These are phyloP conservation scores for Litocranius walleri DNA, from an alignment of 2,113 vertebrate species.

Conservation along the genomic window DNA sequence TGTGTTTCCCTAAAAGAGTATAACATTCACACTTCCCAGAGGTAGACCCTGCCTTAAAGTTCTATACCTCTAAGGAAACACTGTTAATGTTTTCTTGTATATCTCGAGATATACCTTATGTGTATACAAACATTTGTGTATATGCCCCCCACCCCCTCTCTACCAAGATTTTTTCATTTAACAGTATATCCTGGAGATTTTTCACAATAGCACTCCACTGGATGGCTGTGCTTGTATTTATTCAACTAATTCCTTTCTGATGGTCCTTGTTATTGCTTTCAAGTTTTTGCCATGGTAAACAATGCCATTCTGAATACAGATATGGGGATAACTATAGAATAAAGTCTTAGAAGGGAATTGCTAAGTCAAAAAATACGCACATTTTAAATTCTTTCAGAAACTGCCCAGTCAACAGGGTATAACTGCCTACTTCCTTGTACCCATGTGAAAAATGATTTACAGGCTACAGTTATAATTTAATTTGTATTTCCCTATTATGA, in stretches of 20 bases:
- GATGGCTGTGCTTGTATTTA: neutral
- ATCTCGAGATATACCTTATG: neutral
- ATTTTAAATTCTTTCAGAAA: neutral
- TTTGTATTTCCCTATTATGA: neutral
- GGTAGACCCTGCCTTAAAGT: neutral
- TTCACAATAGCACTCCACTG: neutral
- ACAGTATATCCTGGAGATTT: neutral
- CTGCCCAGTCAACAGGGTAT: neutral
- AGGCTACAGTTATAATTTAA: neutral
- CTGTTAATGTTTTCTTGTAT: neutral
- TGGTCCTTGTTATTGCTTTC: neutral
- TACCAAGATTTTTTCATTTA: neutral
- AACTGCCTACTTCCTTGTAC: neutral
- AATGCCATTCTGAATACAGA: neutral
- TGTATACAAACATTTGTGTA: neutral
- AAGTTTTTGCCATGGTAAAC: neutral
- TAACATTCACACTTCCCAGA: neutral
- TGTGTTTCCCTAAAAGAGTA: neutral
- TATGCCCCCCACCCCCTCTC: neutral
- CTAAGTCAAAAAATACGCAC: neutral
- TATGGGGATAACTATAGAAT: neutral
- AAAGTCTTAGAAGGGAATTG: neutral
- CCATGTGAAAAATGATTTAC: neutral
- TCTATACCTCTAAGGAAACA: neutral
- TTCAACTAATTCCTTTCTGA: neutral